phyloP scores from a whole-genome alignment of 2,113 vertebrate genomes.

The Hystrix brachyura region DNA sequence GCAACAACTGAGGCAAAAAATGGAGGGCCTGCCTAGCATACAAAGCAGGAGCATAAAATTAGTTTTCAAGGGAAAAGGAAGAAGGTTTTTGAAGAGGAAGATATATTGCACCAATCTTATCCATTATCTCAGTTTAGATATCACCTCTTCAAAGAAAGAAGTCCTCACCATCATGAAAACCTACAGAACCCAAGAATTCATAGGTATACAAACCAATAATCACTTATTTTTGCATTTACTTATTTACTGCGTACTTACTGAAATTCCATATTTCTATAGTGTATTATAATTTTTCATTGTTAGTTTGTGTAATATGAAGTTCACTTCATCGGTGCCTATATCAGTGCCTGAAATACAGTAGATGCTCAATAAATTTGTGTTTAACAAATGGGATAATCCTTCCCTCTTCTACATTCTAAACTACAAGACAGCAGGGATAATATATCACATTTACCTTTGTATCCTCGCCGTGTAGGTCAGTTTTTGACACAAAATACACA shows the following conservation, averaged over 20 bases:
- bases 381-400: not conserved
- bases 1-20: not conserved
- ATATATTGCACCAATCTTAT: not conserved
- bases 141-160: not conserved
- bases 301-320: not conserved
- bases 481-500: not conserved
- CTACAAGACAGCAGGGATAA: not conserved
- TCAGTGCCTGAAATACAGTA: not conserved
- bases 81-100: not conserved
- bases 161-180: not conserved
- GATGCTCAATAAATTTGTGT: not conserved
- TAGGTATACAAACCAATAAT: not conserved
- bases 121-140: not conserved
- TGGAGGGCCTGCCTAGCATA: not conserved
- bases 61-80: not conserved
- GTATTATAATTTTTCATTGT: not conserved
- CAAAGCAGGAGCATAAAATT: not conserved
- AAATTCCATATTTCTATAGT: not conserved
- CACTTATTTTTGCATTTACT: not conserved
- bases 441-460: not conserved
- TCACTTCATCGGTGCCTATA: not conserved
- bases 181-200: not conserved
- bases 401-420: not conserved
- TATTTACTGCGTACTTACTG: not conserved
- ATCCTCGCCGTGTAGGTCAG: not conserved